phyloP scores from a whole-genome alignment of 1,140 invertebrate species.

The Centruroides sculpturatus region DNA sequence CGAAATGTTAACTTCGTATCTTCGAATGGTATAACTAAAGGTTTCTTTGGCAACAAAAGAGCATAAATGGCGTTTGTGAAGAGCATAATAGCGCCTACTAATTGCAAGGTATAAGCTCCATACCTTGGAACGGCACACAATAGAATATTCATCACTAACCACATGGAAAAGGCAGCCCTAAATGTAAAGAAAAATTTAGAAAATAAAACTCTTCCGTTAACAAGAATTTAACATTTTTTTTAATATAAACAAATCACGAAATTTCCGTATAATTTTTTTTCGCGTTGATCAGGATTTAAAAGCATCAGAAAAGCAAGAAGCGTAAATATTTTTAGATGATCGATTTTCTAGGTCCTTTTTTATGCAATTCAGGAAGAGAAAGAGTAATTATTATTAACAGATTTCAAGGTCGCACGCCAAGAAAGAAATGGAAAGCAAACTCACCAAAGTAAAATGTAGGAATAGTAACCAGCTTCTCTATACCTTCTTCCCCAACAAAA shows the following conservation, averaged over 20 bases:
- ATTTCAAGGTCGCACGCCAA: not conserved
- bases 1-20: constrained; percentile 53
- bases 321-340: too few species aligned
- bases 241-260: too few species aligned
- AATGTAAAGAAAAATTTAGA: constrained; percentile 21
- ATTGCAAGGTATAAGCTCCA: constrained; percentile 73
- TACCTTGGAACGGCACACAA: constrained; percentile 82
- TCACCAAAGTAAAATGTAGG: constrained; percentile 79
- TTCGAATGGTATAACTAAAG: constrained; percentile 70
- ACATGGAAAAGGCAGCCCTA: constrained; percentile 75
- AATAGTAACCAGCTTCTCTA: constrained; percentile 83
- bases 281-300: not conserved
- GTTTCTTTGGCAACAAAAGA: constrained; percentile 58
- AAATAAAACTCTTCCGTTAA: not conserved
- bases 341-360: not conserved
- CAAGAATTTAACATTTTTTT: not conserved
- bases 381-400: too few species aligned
- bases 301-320: too few species aligned
- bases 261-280: not conserved
- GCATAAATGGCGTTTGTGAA: constrained; percentile 68
- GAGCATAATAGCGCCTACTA: constrained; percentile 59
- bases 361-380: not conserved
- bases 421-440: constrained; percentile 12
- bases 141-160: constrained; percentile 83
- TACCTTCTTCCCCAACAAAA: constrained; percentile 93